These are phyloP conservation scores for Callocephalon fimbriatum DNA, from an alignment of 2,113 vertebrate genomes.

Conservation along the genomic window DNA sequence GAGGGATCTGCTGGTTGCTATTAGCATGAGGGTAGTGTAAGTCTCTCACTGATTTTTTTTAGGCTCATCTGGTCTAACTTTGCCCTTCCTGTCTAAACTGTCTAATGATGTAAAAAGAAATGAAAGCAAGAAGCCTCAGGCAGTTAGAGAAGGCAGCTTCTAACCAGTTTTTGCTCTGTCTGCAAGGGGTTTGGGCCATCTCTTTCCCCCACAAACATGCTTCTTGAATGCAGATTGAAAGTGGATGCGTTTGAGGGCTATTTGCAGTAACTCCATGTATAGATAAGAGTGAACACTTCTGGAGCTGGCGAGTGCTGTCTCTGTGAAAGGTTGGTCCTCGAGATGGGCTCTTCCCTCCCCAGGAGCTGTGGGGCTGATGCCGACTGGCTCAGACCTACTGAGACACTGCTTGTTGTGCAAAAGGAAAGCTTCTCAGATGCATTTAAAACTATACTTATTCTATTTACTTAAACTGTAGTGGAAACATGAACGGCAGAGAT, in stretches of 20 bases:
- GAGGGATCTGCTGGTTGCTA: not conserved
- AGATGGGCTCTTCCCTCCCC: not conserved
- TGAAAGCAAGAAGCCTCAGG: not conserved
- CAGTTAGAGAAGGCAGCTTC: not conserved
- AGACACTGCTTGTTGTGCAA: rapidly evolving
- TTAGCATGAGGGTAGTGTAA: not conserved
- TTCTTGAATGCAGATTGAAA: not conserved
- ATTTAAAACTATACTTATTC: too few relatives aligned
- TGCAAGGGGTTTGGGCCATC: not conserved
- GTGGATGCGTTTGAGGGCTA: too few relatives aligned
- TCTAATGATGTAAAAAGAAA: not conserved
- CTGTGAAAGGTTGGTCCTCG: not conserved
- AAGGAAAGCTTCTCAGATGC: not conserved
- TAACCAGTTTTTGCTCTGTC: not conserved
- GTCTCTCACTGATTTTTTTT: rapidly evolving
- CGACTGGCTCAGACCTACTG: not conserved
- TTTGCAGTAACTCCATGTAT: rapidly evolving
- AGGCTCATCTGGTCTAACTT: not conserved
- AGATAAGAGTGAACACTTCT: not conserved
- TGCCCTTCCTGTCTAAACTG: not conserved
- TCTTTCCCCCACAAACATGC: not conserved
- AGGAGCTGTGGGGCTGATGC: not conserved
- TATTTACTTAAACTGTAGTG: too few relatives aligned
- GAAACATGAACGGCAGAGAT: too few relatives aligned
- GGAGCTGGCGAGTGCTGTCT: not conserved